Evolutionary conservation across 2,113 vertebrate species (phyloP), one percentile per base, ranked within the genome.

Genomic region (Empidonax alnorum): DNA sequence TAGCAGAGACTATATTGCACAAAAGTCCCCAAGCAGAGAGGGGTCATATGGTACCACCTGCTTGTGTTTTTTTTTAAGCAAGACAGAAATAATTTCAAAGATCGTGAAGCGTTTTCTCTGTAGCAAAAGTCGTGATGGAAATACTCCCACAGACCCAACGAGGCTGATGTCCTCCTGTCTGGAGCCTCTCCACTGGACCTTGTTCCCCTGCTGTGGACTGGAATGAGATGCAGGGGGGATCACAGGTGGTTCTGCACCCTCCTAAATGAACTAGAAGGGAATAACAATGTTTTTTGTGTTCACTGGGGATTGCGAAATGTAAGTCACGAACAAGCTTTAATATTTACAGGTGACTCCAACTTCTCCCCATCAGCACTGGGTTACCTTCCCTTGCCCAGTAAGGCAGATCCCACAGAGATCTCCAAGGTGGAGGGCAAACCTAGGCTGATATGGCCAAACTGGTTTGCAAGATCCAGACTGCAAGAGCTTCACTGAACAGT

Each of bases 341-440:
- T 59, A 65, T 44, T 59, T 75, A 39, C 50, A 39, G 35, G n/a
- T 42, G 50, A 44, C 35, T 24, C 6, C 44, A 80, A 8, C 20
- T 84, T 59, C 39, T 53, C 27, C 13, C 44, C 1, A 0, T 42
- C 63, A 47, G 49, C n/a, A 42, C 16, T 1, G 1, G 7, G 16
- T 42, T 88, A n/a, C 49, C 31, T 83, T 68, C 42, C 19, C 22
- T 91, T 79, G 44, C 31, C 56, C 3, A 1, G 27, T 25, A 35
- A 71, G 18, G 46, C 35, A 59, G n/a, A 65, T 55, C 35, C 44
- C n/a, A 30, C 37, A 53, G 49, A 4, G 0, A 20, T 52, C 11
- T 27, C 58, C 35, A 28, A 69, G 14, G 24, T 44, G 3, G 2
- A 77, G 41, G 37, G 41, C 46, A 67, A 47, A 52, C 10, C n/a